phyloP scores from a whole-genome alignment of 2,113 vertebrate genomes.

The Takifugu bimaculatus region DNA sequence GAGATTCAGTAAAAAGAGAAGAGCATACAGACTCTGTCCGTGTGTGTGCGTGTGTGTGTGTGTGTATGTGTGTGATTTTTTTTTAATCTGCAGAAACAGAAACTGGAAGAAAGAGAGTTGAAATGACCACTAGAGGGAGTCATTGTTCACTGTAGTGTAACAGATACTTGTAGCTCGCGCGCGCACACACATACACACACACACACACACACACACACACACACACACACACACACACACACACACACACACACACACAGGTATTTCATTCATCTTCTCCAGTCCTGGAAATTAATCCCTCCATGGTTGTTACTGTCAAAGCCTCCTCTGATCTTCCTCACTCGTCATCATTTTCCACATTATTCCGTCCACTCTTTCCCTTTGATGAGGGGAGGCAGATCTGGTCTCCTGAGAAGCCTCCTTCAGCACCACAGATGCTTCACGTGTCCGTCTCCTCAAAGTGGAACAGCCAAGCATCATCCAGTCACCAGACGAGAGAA shows the following conservation, averaged over 20 bases:
- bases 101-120: conserved; percentile 1
- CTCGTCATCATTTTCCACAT: conserved; percentile 27
- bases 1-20: conserved; percentile 31
- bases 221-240: conserved; percentile 1
- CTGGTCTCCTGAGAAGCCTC: conserved; percentile 7
- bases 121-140: conserved; percentile 61
- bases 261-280: conserved; percentile 11
- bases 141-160: conserved; percentile 2
- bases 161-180: conserved; percentile 1
- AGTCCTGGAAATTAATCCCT: conserved; percentile 20
- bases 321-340: conserved; percentile 9
- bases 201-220: conserved; percentile 5
- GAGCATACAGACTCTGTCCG: not conserved
- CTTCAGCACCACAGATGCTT: conserved; percentile 2
- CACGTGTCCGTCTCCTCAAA: conserved; percentile 22
- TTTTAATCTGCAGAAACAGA: conserved; percentile 9
- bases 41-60: no score
- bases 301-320: conserved; percentile 2
- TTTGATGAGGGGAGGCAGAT: not conserved
- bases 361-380: not conserved
- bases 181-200: not conserved
- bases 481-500: conserved; percentile 20
- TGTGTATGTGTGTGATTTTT: conserved; percentile 13
- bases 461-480: not conserved
- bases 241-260: conserved; percentile 1